Conservation (phyloP, 2,113 vertebrate genomes). For the Plotosus lineatus region DNA sequence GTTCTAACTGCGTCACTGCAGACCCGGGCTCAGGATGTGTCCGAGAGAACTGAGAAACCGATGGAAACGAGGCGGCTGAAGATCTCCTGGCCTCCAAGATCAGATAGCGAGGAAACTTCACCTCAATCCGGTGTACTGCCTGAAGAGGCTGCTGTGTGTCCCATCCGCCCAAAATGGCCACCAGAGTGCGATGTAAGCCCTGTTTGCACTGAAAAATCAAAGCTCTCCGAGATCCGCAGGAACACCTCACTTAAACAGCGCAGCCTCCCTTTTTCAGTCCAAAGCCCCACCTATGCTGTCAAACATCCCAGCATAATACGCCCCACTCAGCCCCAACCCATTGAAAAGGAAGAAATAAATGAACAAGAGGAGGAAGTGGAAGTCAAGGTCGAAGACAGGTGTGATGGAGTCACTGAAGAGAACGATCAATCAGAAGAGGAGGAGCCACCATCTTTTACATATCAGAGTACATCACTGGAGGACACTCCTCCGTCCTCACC, state of each 20-base stretch:
- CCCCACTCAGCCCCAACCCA: slow-evolving; percentile 53
- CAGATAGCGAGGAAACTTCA: slow-evolving; percentile 46
- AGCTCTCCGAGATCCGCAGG: slow-evolving; percentile 76
- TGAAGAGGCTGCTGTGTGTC: slow-evolving; percentile 73
- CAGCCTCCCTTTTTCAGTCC: slow-evolving; percentile 79
- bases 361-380: slow-evolving; percentile 40
- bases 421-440: slow-evolving; percentile 60
- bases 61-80: slow-evolving; percentile 85
- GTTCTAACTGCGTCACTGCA: slow-evolving; percentile 87
- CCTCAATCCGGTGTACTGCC: slow-evolving; percentile 56
- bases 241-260: slow-evolving; percentile 86
- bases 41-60: slow-evolving; percentile 54
- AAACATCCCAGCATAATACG: slow-evolving; percentile 32
- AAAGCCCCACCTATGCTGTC: slow-evolving; percentile 47
- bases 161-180: slow-evolving; percentile 87
- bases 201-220: slow-evolving; percentile 70
- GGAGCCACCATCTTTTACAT: slow-evolving; percentile 50
- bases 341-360: slow-evolving; percentile 50
- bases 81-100: slow-evolving; percentile 90
- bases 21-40: slow-evolving; percentile 73
- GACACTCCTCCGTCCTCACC: slow-evolving; percentile 58
- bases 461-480: slow-evolving; percentile 46
- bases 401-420: slow-evolving; percentile 48
- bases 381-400: slow-evolving; percentile 32
- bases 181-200: slow-evolving; percentile 81